These are phyloP conservation scores for Cistogaster globosa DNA, from an alignment of 2,888 invertebrate genomes.

Conservation along the genomic window DNA sequence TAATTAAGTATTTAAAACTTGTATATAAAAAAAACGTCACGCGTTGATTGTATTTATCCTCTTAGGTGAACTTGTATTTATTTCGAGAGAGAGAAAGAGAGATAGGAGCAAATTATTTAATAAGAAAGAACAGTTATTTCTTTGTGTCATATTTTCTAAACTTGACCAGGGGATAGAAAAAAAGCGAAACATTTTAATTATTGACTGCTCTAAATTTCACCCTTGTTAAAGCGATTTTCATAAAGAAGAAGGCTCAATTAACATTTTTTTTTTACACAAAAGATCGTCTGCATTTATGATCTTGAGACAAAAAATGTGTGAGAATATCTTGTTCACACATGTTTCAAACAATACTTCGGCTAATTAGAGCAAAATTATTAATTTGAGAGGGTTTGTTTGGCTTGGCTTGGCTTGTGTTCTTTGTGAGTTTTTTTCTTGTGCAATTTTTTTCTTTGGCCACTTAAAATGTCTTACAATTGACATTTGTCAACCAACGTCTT, in stretches of 20 bases:
- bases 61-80: too few species aligned
- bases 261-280: neutral
- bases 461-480: conserved; percentile 60
- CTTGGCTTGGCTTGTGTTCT: neutral
- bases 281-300: neutral
- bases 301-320: neutral
- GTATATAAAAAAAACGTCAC: too few species aligned
- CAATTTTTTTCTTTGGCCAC: neutral
- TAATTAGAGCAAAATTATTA: conserved; percentile 18
- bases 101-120: too few species aligned
- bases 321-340: conserved; percentile 11
- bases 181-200: too few species aligned
- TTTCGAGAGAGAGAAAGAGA: too few species aligned
- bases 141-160: too few species aligned
- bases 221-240: conserved; percentile 5
- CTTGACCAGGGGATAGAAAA: too few species aligned
- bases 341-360: conserved; percentile 20
- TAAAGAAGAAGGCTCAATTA: conserved; percentile 9
- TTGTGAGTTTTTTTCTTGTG: neutral
- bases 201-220: neutral
- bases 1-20: too few species aligned
- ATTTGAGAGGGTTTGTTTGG: neutral
- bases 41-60: too few species aligned
- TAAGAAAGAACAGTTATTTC: too few species aligned
- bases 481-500: conserved; percentile 63